Conservation (phyloP, 2,888 invertebrate species). For the Cabera pusaria region DNA sequence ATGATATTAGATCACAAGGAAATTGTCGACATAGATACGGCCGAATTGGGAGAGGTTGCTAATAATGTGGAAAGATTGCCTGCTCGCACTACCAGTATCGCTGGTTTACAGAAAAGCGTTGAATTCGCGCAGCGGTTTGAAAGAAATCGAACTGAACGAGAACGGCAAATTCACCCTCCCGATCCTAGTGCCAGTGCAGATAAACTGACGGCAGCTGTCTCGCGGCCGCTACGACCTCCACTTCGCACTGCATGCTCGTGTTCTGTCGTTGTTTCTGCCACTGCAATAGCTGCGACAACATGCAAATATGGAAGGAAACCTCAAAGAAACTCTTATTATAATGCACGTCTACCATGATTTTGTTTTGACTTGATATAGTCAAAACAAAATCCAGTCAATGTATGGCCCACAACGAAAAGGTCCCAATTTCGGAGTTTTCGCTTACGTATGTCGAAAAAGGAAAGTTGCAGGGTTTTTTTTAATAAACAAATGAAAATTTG, state of each 20-base stretch:
- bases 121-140: constrained; percentile 57
- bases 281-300: too few relatives aligned
- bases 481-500: too few relatives aligned
- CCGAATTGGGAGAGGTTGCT: constrained; percentile 58
- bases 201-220: constrained; percentile 44
- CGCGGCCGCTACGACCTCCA: constrained; percentile 48
- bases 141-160: constrained; percentile 48
- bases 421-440: too few relatives aligned
- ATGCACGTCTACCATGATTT: constrained; percentile 52
- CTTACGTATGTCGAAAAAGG: too few relatives aligned
- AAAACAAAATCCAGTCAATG: too few relatives aligned
- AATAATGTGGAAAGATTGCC: constrained; percentile 50
- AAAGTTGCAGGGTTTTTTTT: too few relatives aligned
- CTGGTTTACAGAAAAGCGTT: constrained; percentile 57
- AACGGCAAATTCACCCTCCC: constrained; percentile 45
- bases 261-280: constrained; percentile 11
- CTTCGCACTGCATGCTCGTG: constrained; percentile 36
- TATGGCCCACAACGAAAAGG: too few relatives aligned
- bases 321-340: constrained; percentile 51
- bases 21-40: constrained; percentile 69
- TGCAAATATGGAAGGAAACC: constrained; percentile 39
- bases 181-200: constrained; percentile 52
- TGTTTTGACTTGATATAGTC: too few relatives aligned
- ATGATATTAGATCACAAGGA: constrained; percentile 79
- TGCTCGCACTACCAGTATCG: constrained; percentile 63